phyloP scores from a whole-genome alignment of 2,888 invertebrate genomes.

The Mechanitis messenoides region DNA sequence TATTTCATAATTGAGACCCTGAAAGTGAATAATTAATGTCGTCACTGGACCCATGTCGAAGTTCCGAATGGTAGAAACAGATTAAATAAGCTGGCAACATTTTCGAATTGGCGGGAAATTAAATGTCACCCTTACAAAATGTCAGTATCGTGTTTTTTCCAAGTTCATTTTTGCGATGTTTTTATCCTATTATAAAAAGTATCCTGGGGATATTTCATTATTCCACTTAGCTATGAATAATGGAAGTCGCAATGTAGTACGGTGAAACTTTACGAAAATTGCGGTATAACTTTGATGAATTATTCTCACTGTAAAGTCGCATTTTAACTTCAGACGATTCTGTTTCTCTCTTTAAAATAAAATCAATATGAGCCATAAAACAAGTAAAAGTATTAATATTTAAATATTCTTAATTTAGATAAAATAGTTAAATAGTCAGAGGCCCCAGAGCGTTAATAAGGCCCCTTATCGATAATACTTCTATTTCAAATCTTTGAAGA shows the following conservation, averaged over 20 bases:
- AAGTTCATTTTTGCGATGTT: slow-evolving; percentile 18
- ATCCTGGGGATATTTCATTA: slow-evolving; percentile 26
- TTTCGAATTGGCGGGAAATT: slow-evolving; percentile 32
- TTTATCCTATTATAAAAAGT: slow-evolving; percentile 20
- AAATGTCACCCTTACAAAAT: slow-evolving; percentile 30
- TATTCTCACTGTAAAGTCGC: slow-evolving; percentile 14
- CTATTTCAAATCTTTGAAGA: not conserved
- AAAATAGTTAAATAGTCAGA: too few relatives aligned
- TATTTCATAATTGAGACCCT: slow-evolving; percentile 4
- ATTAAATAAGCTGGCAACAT: slow-evolving; percentile 31
- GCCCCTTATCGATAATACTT: too few relatives aligned
- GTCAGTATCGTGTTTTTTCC: slow-evolving; percentile 25
- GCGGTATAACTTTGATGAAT: slow-evolving; percentile 16
- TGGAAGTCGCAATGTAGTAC: slow-evolving; percentile 25
- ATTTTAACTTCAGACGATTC: not conserved
- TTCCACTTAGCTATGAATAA: slow-evolving; percentile 27
- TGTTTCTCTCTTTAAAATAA: not conserved
- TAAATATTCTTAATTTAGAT: too few relatives aligned
- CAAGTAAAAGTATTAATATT: too few relatives aligned
- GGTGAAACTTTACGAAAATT: slow-evolving; percentile 20
- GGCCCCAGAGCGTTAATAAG: too few relatives aligned
- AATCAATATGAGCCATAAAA: not conserved
- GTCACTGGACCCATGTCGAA: slow-evolving; percentile 20
- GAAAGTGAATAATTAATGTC: slow-evolving; percentile 17
- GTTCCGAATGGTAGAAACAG: slow-evolving; percentile 16